phyloP scores from a whole-genome alignment of 2,797 vertebrate species.

The Coregonus suidteri region DNA sequence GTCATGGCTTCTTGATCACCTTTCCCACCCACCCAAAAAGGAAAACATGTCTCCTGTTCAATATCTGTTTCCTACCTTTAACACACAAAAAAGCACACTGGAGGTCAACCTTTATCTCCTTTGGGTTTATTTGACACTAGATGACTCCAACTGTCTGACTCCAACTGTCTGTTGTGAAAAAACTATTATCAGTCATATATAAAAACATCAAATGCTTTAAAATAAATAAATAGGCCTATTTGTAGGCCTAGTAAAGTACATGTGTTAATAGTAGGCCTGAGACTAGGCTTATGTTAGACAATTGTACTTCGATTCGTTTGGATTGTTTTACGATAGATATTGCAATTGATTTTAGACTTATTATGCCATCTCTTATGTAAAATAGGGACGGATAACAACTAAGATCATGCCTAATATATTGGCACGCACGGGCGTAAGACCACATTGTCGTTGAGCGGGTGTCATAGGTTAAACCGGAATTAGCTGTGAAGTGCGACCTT shows the following conservation, averaged over 20 bases:
- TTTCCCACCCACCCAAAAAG: neutral
- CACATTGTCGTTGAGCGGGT: conserved; percentile 44
- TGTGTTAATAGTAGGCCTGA: neutral
- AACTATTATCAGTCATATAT: neutral
- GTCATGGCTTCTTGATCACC: neutral
- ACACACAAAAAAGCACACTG: neutral
- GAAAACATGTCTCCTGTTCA: neutral
- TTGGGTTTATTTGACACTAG: neutral
- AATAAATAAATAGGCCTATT: neutral
- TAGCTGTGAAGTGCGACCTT: conserved; percentile 83
- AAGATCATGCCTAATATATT: conserved; percentile 40
- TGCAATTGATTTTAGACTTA: neutral
- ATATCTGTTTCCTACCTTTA: neutral
- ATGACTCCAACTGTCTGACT: neutral
- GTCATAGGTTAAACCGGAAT: conserved; percentile 78
- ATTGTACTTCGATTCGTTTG: neutral
- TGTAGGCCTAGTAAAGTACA: neutral
- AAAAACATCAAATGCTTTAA: neutral
- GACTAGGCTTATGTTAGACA: neutral
- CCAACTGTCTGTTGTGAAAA: neutral
- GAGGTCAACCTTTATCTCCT: neutral
- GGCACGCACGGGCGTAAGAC: conserved; percentile 32
- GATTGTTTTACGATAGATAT: neutral
- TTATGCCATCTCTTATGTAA: neutral
- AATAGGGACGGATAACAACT: neutral